Base-by-base conservation (phyloP, 2,888 invertebrate species). In the Eudasyphora cyanicolor region DNA sequence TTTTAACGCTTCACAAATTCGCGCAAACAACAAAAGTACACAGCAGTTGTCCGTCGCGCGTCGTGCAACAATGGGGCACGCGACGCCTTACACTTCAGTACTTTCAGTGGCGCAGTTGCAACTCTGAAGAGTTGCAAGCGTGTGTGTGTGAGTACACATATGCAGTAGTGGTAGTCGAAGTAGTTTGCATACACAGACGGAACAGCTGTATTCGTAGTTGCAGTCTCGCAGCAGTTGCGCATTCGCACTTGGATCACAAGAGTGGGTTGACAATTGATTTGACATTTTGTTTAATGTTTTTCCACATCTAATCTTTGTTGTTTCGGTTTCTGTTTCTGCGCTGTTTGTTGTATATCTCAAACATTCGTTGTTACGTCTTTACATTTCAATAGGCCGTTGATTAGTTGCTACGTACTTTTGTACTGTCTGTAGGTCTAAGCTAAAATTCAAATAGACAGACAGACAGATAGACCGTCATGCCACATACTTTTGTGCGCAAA, bases 191-290 rank as follows among this genome's bases (percentile, higher is more conserved):
- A 45, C 14, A 62, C n/a, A 62, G 45, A 4, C 3, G 2, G 45
- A 45, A 45, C 12, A n/a, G n/a, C n/a, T n/a, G n/a, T n/a, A n/a
- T n/a, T n/a, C n/a, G n/a, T 49, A 49, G 49, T 32, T 32, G 64
- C 64, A 64, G 27, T n/a, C 35, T 35, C 67, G 38, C 19, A 19
- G 64, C 21, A 21, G 10, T 35, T 67, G 17, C 54, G 73, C 6
- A 54, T 27, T 70, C 32, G 64, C 19, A 54, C 19, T 54, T 14
- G 51, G 32, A 71, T 67, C 75, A n/a, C 76, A 71, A 78, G 80
- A 80, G 86, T 86, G 83, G 85, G 86, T 80, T 80, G 86, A 85
- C 86, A 86, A 86, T 86, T 86, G 86, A 86, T 85, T 86, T 85
- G 86, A 86, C 85, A 85, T 85, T 84, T 67, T 83, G 83, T 76